phyloP scores from a whole-genome alignment of 92 coral and sea anemone species.

The Epizoanthus illoricatus region DNA sequence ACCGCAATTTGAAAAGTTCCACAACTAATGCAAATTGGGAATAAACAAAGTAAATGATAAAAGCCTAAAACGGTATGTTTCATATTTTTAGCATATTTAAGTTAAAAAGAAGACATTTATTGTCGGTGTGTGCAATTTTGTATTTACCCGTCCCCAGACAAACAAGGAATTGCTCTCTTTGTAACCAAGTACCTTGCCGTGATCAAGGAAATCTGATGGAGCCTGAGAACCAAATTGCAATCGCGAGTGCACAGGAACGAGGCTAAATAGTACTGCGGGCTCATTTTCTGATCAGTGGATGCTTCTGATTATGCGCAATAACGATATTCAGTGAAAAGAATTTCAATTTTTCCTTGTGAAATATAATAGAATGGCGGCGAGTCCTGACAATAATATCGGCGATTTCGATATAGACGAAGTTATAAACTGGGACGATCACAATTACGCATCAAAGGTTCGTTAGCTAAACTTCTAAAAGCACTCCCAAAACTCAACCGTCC shows the following conservation, averaged over 20 bases:
- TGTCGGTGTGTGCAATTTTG: background rate
- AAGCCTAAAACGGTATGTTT: too few species aligned
- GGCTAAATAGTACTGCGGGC: conserved; percentile 81
- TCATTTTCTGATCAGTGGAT: conserved; percentile 40
- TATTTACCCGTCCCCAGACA: background rate
- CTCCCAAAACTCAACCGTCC: conserved; percentile 44
- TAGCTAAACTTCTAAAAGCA: conserved; percentile 62
- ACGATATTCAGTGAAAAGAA: conserved; percentile 9
- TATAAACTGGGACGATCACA: conserved; percentile 99
- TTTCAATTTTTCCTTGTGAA: conserved; percentile 42
- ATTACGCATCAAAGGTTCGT: conserved; percentile 99
- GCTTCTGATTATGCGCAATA: conserved; percentile 64
- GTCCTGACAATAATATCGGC: conserved; percentile 89
- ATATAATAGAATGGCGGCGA: conserved; percentile 99
- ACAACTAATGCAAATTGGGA: too few species aligned
- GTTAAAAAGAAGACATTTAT: too few species aligned
- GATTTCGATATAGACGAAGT: conserved; percentile 99
- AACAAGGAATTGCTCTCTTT: background rate
- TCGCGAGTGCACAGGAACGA: conserved; percentile 60
- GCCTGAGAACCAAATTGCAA: background rate
- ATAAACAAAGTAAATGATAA: too few species aligned
- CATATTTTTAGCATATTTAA: too few species aligned
- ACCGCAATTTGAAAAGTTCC: too few species aligned
- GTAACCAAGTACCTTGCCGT: too few species aligned
- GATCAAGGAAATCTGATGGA: too few species aligned